Evolutionary conservation across 2,888 invertebrate genomes (phyloP).

Genomic region (Melinaea marsaeus): DNA sequence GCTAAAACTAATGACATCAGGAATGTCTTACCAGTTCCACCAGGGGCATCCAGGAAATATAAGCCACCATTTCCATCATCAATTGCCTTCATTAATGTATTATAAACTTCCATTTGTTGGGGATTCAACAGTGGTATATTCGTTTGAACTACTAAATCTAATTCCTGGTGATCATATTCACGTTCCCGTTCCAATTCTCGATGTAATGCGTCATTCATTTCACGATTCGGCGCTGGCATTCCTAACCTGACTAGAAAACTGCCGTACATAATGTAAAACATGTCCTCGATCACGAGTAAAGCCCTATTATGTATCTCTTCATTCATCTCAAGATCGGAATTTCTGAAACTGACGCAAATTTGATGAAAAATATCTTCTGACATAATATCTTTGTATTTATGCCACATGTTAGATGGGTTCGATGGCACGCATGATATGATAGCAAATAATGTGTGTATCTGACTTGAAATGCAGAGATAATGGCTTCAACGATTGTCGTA

Average conservation of each 20-base stretch:
- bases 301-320: slow-evolving; percentile 23
- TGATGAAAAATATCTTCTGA: slow-evolving; percentile 34
- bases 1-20: too few species aligned
- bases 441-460: slow-evolving; percentile 41
- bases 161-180: slow-evolving; percentile 27
- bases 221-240: slow-evolving; percentile 36
- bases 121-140: slow-evolving; percentile 13
- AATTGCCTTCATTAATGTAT: slow-evolving; percentile 33
- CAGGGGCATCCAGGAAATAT: too few species aligned
- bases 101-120: slow-evolving; percentile 29
- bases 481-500: slow-evolving; percentile 36
- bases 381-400: slow-evolving; percentile 35
- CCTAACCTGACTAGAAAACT: slow-evolving; percentile 34
- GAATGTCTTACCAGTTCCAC: too few species aligned
- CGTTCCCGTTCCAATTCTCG: slow-evolving; percentile 43
- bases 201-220: slow-evolving; percentile 39
- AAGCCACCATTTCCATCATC: slow-evolving; percentile 2
- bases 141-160: too few species aligned
- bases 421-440: slow-evolving; percentile 39
- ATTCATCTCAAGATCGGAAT: slow-evolving; percentile 34
- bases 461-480: slow-evolving; percentile 35
- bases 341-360: slow-evolving; percentile 13
- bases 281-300: slow-evolving; percentile 41
- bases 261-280: slow-evolving; percentile 42
- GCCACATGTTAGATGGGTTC: slow-evolving; percentile 21